Base-by-base conservation (phyloP, 2,113 vertebrate genomes). In the Forbesichthys agassizii region DNA sequence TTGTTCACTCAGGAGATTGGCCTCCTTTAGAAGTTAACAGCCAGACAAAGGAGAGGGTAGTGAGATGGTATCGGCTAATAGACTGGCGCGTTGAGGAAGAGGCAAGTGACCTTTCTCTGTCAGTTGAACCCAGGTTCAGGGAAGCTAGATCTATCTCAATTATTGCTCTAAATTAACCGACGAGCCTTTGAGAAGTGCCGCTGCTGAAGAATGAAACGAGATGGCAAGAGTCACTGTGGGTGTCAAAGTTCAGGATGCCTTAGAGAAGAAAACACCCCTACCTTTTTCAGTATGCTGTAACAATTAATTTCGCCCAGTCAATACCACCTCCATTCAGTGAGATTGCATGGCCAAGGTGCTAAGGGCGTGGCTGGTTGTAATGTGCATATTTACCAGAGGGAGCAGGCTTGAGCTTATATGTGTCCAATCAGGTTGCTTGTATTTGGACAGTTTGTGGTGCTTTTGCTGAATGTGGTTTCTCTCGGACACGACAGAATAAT, bases 61-160 rank as follows among this genome's bases (percentile, higher is more conserved):
- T 82, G 69, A 62, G 89, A 90, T 88, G 85, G 74, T 88, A 91
- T 92, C 88, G 75, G 63, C 75, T 88, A 91, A 90, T 89, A 89
- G 90, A 91, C 85, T 83, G 36, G 36, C 5, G 36, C 5, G 36
- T 42, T 42, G 86, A 86, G 84, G 77, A 76, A 88, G 86, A 84
- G 89, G 88, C 88, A 84, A 90, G 89, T 88, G 86, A 84, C 84
- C 86, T 88, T 81, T 47, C 79, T 78, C 83, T 78, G 82, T 87
- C 86, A 83, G 83, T 79, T 76, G 75, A 79, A 84, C 74, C 74
- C 64, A 63, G 77, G 88, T 88, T 90, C 84, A 90, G 13, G 74
- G 73, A 77, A 81, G 83, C 75, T 78, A 49, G 67, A 74, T 76
- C 77, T 80, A 78, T 84, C 83, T 86, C 89, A 89, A 88, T 90